Evolutionary conservation across 2,113 vertebrate genomes (phyloP).

Genomic region (Podilymbus podiceps): DNA sequence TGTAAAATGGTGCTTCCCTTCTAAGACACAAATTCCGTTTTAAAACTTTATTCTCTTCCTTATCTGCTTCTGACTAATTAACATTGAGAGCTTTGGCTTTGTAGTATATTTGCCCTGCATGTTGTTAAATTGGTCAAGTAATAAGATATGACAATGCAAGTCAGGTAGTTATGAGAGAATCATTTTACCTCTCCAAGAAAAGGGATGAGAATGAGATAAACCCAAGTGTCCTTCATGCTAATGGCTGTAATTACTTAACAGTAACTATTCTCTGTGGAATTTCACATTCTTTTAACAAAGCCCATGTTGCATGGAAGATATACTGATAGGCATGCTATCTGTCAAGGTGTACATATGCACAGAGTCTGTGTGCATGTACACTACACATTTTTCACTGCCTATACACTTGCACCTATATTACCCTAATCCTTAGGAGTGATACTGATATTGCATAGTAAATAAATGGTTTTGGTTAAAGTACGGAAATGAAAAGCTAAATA

Average conservation of each 20-base stretch:
- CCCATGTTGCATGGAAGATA: background rate
- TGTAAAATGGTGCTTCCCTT: background rate
- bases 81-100: background rate
- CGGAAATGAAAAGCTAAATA: background rate
- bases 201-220: background rate
- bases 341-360: background rate
- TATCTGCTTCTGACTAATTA: slow-evolving; percentile 30
- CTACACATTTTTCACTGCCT: background rate
- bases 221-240: background rate
- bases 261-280: background rate
- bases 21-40: background rate
- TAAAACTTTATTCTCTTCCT: background rate
- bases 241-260: background rate
- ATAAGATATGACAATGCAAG: slow-evolving; percentile 19
- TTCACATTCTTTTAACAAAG: background rate
- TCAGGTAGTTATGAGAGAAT: slow-evolving; percentile 2
- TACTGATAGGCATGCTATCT: background rate
- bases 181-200: background rate
- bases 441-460: background rate
- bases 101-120: background rate
- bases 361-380: fast-evolving
- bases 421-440: background rate
- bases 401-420: background rate
- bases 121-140: slow-evolving; percentile 12
- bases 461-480: background rate